These are phyloP conservation scores for Chionodraco myersi DNA, from an alignment of 2,113 vertebrate species.

Conservation along the genomic window DNA sequence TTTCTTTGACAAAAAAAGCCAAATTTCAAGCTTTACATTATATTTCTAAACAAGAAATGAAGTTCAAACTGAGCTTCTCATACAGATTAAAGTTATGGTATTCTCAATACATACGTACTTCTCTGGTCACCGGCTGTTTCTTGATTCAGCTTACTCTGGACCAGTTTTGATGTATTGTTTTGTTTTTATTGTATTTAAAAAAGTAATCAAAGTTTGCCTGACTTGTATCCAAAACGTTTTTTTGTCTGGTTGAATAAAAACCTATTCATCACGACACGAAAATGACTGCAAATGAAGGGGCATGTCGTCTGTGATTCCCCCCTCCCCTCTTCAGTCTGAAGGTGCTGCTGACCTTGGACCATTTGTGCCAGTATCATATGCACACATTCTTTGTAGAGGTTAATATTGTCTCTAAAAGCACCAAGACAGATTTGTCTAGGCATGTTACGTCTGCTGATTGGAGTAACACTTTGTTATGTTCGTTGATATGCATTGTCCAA, in stretches of 20 bases:
- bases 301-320: not conserved
- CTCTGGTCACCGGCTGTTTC: no score
- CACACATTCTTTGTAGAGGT: conserved; percentile 3
- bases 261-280: no score
- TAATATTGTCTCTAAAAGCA: conserved; percentile 20
- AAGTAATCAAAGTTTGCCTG: not conserved
- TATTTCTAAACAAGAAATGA: no score
- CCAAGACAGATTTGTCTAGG: conserved; percentile 9
- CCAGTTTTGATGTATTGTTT: no score
- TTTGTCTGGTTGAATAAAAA: no score
- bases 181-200: no score
- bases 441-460: not conserved
- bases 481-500: not conserved
- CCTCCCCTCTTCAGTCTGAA: conserved; percentile 12
- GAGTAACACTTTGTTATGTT: not conserved
- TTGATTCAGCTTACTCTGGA: no score
- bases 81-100: no score
- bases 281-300: not conserved
- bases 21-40: no score
- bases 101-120: no score
- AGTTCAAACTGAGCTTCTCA: no score
- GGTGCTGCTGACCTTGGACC: conserved; percentile 29
- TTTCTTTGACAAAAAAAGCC: no score
- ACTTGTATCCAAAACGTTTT: not conserved
- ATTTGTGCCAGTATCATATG: conserved; percentile 2